Base-by-base conservation (phyloP, 2,888 invertebrate genomes). In the Morpho deidamia region DNA sequence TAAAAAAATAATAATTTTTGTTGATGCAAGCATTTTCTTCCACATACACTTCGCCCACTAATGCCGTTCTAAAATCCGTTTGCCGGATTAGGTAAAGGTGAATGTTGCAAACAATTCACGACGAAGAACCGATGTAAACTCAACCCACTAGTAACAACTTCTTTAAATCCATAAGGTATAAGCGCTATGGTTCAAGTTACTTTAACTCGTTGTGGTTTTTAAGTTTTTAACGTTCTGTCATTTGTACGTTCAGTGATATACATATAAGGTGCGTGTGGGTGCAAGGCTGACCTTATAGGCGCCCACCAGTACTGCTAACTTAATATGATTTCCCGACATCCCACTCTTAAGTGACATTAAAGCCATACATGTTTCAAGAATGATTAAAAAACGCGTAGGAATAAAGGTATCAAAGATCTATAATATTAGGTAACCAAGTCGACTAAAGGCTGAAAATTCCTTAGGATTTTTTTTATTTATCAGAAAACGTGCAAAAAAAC, bases 271-370 rank as follows among this genome's bases (percentile, higher is more conserved):
- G 64, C 69, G 86, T 81, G 88, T 89, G 88, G 89, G 89, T 84
- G 88, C 89, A 88, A 88, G 88, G 88, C 77, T 88, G 86, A 87
- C 87, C 86, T 88, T 87, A 85, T 76, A 85, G 81, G 81, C 73
- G 75, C 88, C 88, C 86, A 89, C 88, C 76, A 74, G 68, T 67
- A 76, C 74, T 70, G 73, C 78, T 77, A 77, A 78, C 79, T 85
- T 84, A 76, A 79, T 79, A 81, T 82, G 79, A 83, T 85, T 87
- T 85, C 81, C 81, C 80, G 73, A 72, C 81, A 70, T 73, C 84
- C 86, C 78, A 86, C 86, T 74, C 75, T 65, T 61, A 60, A 69
- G 63, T 69, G 71, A 74, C 78, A 78, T 81, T 82, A 83, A 76
- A 68, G 69, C 78, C 79, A 68, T 81, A 79, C 71, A 69, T 55